Evolutionary conservation across 2,113 vertebrate species (phyloP), one percentile per base, ranked within the genome.

Genomic region (Phyllopteryx taeniolatus): DNA sequence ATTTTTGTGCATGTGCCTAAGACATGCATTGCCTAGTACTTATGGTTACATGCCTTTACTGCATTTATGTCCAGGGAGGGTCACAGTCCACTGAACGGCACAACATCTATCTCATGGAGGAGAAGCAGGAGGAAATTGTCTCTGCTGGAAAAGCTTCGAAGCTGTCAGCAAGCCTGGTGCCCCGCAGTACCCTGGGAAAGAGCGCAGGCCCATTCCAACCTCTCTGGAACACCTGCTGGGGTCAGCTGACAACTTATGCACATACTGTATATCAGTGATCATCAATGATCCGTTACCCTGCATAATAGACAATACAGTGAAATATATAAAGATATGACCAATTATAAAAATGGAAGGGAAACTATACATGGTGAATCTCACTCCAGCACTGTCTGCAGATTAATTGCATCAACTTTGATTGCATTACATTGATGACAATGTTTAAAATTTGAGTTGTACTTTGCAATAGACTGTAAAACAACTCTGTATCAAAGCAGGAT

Each of bases 121-220:
- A 54, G 79, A 75, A 87, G 78, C 73, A 80, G 73, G 67, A 79
- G 60, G 62, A 83, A 47, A 7, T 68, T 71, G 70, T 71, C 83
- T 2, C 83, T 93, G 9, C 77, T 91, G 78, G 88, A 92, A 70
- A 86, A 88, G 31, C 90, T 96, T 57, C 87, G 17, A 57, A 83
- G 86, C 57, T 94, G 92, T 11, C 84, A 85, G 76, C 79, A 84
- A 0, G 86, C 94, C 27, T 96, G 95, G 95, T 91, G 89, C 60
- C 92, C 92, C 0, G 67, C 79, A 17, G 77, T 69, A 0, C 71
- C 81, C 0, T 93, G 86, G 81, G 81, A 89, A 17, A 82, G 67
- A 64, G 84, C 88, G 2, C 51, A 35, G 54, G 92, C 91, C 22
- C 86, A 86, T 1, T 72, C 86, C 6, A 84, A 93, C 0, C 73